A percentile compares a stretch with the other conserved stretches of the same genome.
These are phyloP conservation scores for Harpagifer antarcticus DNA, from an alignment of 2,797 vertebrate genomes.

Conservation along the genomic window DNA sequence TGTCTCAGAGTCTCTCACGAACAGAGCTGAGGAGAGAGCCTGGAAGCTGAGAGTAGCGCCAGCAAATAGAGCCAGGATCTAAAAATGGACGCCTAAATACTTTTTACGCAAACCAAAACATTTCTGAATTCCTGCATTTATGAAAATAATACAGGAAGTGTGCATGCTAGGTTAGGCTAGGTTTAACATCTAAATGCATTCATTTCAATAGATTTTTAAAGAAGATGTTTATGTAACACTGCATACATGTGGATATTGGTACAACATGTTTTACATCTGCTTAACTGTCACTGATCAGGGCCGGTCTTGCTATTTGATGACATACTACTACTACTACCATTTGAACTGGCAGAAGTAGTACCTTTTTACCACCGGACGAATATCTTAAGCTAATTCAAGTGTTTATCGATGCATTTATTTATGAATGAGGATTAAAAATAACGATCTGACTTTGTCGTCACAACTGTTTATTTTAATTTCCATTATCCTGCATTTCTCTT, in stretches of 20 bases:
- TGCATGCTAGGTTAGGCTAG: not conserved
- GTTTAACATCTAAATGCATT: no score
- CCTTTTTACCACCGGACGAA: not conserved
- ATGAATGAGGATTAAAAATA: no score
- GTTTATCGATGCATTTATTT: no score
- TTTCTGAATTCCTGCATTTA: slow-evolving; percentile 9
- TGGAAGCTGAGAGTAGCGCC: slow-evolving; percentile 66
- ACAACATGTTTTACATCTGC: no score
- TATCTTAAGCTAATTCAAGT: no score
- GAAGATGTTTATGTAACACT: no score
- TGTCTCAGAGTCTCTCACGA: slow-evolving; percentile 67
- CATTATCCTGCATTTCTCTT: not conserved
- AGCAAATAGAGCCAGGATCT: slow-evolving; percentile 61
- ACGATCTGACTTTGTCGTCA: slow-evolving; percentile 5
- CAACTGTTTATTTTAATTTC: not conserved
- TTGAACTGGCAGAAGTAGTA: not conserved
- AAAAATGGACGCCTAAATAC: slow-evolving; percentile 67
- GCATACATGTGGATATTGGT: no score
- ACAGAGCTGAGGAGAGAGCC: slow-evolving; percentile 65
- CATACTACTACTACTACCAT: no score
- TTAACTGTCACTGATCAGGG: no score
- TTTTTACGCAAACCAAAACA: slow-evolving; percentile 52
- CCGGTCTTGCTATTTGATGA: no score
- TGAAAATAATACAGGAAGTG: not conserved
- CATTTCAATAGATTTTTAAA: no score